Conservation (phyloP, 1,140 invertebrate genomes). For the Neotoxoptera formosana region DNA sequence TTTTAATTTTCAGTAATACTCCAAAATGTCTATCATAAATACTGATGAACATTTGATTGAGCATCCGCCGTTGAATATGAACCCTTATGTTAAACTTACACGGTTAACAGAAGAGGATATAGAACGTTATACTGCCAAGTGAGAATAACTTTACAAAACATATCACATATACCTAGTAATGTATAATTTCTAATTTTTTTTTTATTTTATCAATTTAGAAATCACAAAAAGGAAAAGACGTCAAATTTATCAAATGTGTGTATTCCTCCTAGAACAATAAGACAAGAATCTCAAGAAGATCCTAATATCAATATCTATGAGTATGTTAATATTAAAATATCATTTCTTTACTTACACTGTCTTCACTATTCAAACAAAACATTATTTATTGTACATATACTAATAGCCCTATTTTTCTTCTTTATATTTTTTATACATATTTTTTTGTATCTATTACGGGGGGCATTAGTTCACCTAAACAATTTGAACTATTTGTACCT, state of each 20-base stretch:
- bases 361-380: background rate
- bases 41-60: background rate
- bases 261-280: background rate
- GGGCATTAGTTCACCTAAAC: too few species aligned
- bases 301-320: background rate
- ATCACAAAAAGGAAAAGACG: background rate
- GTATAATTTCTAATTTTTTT: background rate
- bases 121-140: background rate
- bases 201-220: background rate
- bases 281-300: background rate
- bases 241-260: background rate
- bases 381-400: too few species aligned
- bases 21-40: background rate
- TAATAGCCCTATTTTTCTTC: too few species aligned
- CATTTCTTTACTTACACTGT: background rate
- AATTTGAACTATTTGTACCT: too few species aligned
- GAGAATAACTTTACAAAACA: background rate
- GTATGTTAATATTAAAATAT: background rate
- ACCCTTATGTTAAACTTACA: background rate
- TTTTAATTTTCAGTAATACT: background rate
- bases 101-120: background rate
- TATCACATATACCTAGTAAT: background rate
- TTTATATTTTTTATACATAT: too few species aligned
- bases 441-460: too few species aligned
- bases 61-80: background rate